A percentile compares a stretch with the other conserved stretches of the same genome.
Evolutionary conservation across 1,140 invertebrate genomes (phyloP).

Genomic region (Apocrypta bakeri): DNA sequence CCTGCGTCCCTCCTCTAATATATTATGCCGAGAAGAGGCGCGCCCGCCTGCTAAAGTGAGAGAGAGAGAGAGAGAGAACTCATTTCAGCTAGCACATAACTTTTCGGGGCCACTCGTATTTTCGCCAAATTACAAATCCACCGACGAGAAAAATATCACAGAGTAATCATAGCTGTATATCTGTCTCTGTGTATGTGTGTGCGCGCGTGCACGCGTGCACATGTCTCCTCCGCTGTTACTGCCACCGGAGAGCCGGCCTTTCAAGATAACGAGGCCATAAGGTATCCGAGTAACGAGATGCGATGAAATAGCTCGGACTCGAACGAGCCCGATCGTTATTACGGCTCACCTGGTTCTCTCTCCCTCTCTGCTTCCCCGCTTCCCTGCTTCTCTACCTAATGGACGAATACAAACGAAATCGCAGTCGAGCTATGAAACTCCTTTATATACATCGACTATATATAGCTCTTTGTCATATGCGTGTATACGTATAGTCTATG

Average conservation of each 20-base stretch:
- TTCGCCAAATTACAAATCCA: conserved; percentile 54
- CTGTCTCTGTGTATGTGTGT: no score
- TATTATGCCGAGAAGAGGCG: not conserved
- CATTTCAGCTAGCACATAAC: conserved; percentile 60
- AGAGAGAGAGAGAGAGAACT: conserved; percentile 47
- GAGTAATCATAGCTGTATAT: not conserved
- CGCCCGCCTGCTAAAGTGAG: no score
- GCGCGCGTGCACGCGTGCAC: not conserved
- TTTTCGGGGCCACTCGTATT: conserved; percentile 57
- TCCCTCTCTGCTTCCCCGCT: not conserved
- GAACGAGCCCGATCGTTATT: conserved; percentile 44
- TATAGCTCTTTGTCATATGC: no score
- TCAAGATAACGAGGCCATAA: conserved; percentile 59
- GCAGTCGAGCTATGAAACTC: not conserved
- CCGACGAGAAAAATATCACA: conserved; percentile 11
- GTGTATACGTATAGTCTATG: not conserved
- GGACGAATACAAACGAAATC: not conserved
- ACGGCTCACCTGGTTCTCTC: conserved; percentile 6
- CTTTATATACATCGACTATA: not conserved
- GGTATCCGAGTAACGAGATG: conserved; percentile 42
- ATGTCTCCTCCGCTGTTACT: not conserved
- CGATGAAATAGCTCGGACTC: conserved; percentile 8
- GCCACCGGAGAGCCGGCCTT: not conserved
- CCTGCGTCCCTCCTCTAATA: not conserved
- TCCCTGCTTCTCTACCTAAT: no score